Base-by-base conservation (phyloP, 1,140 invertebrate genomes). In the Pogonognathellus flavescens region DNA sequence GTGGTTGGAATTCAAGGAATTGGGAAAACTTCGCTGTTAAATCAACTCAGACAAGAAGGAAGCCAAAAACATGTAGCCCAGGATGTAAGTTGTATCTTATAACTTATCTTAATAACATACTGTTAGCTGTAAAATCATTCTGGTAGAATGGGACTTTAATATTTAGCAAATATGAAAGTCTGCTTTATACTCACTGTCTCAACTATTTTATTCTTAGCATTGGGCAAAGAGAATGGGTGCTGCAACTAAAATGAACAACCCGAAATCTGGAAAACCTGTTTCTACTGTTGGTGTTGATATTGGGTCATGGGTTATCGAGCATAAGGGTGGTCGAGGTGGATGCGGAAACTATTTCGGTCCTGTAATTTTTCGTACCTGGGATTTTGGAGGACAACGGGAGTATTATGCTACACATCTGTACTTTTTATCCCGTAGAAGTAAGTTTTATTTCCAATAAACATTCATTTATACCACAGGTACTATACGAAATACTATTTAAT, bases 341-440 rank as follows among this genome's bases (percentile, higher is more conserved):
- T 93, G 94, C 94, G 94, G 11, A 93, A 93, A 31, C n/a, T 76
- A 76, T 50, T 93, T 95, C 87, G 97, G 97, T 0, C 94, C 97
- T 0, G 95, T 99, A 66, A 95, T 96, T n/a, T 99, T 99, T 91
- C 92, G 97, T 84, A 99, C 98, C 0, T 99, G 98, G 98, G 98
- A 99, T 91, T 99, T 99, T 92, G 98, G 97, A n/a, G 98, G 98
- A 0, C 97, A 99, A 91, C 94, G 94, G 89, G 97, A 98, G 90
- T 97, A 98, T 90, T 99, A 99, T 90, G 96, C 98, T 0, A 99
- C 98, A 0, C 98, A 99, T 92, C 97, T 99, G 89, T 99, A 99
- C 90, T 99, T 99, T 90, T 91, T 99, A 14, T 98, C 97, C 0
- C 97, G 97, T 87, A 92, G 98, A 52, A 98, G 98, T 85, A 85